Percentiles rank a stretch among this genome's conserved stretches.
These are phyloP conservation scores for Enteromius trimaculatus DNA, from an alignment of 2,797 vertebrate species.

Conservation along the genomic window DNA sequence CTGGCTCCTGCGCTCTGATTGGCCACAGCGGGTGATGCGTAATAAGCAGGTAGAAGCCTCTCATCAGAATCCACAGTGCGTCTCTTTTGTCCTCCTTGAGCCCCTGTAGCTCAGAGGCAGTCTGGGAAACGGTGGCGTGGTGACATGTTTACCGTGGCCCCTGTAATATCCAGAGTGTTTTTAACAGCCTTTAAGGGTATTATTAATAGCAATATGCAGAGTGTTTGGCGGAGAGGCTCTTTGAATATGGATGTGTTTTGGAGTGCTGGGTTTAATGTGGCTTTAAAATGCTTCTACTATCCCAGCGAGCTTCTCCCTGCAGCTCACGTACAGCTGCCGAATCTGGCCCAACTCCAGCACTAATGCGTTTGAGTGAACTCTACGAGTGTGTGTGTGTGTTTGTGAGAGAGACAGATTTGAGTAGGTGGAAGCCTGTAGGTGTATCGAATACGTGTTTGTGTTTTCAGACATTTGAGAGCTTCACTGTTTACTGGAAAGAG, in stretches of 20 bases:
- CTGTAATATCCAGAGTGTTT: slow-evolving; percentile 36
- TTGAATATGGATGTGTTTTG: slow-evolving; percentile 45
- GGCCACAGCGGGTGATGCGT: slow-evolving; percentile 32
- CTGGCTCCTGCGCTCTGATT: slow-evolving; percentile 11
- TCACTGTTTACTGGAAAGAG: slow-evolving; percentile 11
- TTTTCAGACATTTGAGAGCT: slow-evolving; percentile 37
- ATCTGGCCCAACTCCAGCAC: slow-evolving; percentile 44
- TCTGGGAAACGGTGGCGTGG: slow-evolving; percentile 1
- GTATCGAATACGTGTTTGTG: slow-evolving; percentile 1
- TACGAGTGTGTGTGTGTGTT: neutral
- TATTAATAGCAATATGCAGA: slow-evolving; percentile 40
- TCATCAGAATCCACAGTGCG: neutral
- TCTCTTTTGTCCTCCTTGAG: slow-evolving; percentile 40
- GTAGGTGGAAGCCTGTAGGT: slow-evolving; percentile 26
- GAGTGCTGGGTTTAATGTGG: slow-evolving; percentile 48
- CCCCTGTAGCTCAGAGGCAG: slow-evolving; percentile 9
- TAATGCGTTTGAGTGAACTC: slow-evolving; percentile 35
- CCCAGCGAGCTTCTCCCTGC: slow-evolving; percentile 15
- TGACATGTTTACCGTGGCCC: slow-evolving; percentile 21
- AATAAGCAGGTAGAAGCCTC: slow-evolving; percentile 43
- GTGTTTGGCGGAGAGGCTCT: slow-evolving; percentile 24
- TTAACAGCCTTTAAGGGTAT: slow-evolving; percentile 31
- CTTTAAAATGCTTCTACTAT: slow-evolving; percentile 45
- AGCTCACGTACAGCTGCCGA: slow-evolving; percentile 29
- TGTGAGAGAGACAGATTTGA: neutral